Conservation (phyloP, 2,113 vertebrate species). For the Galemys pyrenaicus region DNA sequence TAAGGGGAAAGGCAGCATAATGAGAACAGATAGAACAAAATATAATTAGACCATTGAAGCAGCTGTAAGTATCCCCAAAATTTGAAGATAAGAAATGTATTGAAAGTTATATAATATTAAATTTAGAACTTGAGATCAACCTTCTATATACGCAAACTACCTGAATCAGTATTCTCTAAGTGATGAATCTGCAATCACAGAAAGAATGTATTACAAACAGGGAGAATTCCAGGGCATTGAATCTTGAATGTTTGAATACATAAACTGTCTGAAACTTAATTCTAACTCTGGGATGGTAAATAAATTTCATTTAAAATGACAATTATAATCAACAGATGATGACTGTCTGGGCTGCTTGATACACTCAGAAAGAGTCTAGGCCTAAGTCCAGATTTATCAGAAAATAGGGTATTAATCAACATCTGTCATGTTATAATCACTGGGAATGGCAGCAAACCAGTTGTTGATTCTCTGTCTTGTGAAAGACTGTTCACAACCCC, state of each 20-base stretch:
- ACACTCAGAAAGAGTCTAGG: neutral
- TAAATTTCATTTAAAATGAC: neutral
- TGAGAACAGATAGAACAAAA: neutral
- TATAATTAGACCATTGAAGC: neutral
- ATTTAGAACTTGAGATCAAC: neutral
- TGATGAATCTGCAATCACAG: neutral
- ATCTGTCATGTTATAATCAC: neutral
- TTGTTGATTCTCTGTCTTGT: neutral
- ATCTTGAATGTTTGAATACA: neutral
- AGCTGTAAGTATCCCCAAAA: neutral
- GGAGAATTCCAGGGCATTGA: neutral
- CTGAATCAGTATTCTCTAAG: neutral
- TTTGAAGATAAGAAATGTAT: neutral
- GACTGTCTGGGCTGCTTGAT: neutral
- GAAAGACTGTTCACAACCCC: neutral
- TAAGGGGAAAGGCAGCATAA: neutral
- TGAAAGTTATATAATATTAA: neutral
- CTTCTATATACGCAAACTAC: neutral
- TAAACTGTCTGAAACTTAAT: neutral
- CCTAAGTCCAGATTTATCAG: neutral
- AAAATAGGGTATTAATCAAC: neutral
- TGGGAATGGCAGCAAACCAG: neutral
- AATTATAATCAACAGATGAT: neutral
- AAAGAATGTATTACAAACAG: neutral
- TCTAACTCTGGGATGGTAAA: neutral